Evolutionary conservation across 2,888 invertebrate species (phyloP).

Genomic region (Latrodectus hesperus): DNA sequence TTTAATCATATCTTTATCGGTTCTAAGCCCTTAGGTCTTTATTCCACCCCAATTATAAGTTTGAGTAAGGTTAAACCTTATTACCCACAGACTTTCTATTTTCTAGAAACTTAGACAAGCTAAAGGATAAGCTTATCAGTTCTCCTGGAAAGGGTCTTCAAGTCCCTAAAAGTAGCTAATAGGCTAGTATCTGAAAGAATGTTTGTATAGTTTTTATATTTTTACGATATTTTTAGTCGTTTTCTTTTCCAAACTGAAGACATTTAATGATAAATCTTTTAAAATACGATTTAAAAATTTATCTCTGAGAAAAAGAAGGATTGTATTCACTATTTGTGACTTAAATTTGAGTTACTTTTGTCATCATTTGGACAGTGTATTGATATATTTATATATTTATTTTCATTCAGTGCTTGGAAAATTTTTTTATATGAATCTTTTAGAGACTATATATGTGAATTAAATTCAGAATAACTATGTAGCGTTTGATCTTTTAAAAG

Average conservation of each 20-base stretch:
- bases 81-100: slow-evolving; percentile 39
- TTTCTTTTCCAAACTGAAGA: neutral
- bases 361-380: neutral
- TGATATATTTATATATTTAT: too few species aligned
- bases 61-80: slow-evolving; percentile 33
- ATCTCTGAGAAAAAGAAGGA: neutral
- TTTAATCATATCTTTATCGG: slow-evolving; percentile 3
- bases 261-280: neutral
- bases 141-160: slow-evolving; percentile 12
- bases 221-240: neutral
- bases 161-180: slow-evolving; percentile 37
- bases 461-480: too few species aligned
- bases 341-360: neutral
- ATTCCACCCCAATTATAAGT: slow-evolving; percentile 41
- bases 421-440: too few species aligned
- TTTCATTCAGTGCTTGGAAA: too few species aligned
- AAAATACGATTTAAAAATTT: neutral
- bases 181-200: slow-evolving; percentile 14
- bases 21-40: neutral
- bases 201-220: neutral
- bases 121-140: slow-evolving; percentile 27
- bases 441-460: too few species aligned
- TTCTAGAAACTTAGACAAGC: slow-evolving; percentile 25
- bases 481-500: too few species aligned
- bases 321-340: neutral